Conservation (phyloP, 2,113 vertebrate species). For the Pollimyrus isidori region DNA sequence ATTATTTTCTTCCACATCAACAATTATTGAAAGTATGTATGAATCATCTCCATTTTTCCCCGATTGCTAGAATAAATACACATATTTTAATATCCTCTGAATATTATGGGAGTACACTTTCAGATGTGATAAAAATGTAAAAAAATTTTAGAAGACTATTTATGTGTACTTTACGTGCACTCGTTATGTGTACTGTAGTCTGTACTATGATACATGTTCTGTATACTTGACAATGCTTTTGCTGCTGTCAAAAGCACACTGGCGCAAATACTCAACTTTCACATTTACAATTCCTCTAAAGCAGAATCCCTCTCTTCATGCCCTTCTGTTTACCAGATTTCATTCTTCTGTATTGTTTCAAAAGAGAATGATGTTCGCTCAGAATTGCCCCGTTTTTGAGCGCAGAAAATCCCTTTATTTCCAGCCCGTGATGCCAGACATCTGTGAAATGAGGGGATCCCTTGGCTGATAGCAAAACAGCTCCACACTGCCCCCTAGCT, state of each 20-base stretch:
- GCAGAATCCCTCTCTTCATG: neutral
- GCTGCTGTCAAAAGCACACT: neutral
- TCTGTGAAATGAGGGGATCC: neutral
- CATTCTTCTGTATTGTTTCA: neutral
- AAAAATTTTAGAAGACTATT: neutral
- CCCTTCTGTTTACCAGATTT: neutral
- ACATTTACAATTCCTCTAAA: neutral
- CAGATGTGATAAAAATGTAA: neutral
- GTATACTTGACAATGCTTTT: neutral
- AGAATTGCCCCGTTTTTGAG: neutral
- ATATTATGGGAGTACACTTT: neutral
- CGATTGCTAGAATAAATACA: neutral
- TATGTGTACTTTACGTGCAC: neutral
- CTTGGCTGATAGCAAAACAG: neutral
- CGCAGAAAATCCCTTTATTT: neutral
- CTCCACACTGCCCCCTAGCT: constrained; percentile 27
- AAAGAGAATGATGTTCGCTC: neutral
- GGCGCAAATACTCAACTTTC: neutral
- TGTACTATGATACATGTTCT: neutral
- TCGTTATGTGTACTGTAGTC: neutral
- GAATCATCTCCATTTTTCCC: neutral
- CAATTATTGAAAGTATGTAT: neutral
- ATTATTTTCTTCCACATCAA: neutral
- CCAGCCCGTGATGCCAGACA: neutral
- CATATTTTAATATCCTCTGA: neutral